Evolutionary conservation across 2,888 invertebrate genomes (phyloP), one percentile per base, ranked within the genome.

Genomic region (Micoletzkya japonica): DNA sequence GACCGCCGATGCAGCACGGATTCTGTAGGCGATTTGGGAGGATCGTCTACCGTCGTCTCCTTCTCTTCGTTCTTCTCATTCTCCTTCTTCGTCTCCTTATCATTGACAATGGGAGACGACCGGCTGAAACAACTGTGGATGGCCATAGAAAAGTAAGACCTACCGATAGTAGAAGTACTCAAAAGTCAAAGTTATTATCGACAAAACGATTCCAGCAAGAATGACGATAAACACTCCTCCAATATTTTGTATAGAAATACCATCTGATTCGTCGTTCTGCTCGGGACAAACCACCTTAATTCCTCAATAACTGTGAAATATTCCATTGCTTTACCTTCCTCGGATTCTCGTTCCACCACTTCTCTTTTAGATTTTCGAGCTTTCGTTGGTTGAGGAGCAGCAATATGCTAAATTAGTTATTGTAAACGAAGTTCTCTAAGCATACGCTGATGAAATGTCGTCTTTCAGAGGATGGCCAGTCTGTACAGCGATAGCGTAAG

Each of bases 211-310:
- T 67, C 85, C 85, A 80, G 95, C 94, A 84, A 95, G 93, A 75
- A 97, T 95, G 0, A 97, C 95, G 68, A 97, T 94, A 86, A 97
- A 97, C 0, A 97, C 96, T 0, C 96, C 96, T 76, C 95, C 96
- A 78, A 97, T 97, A 86, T 97, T 97, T 85, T 94, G 92, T 73
- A 97, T 95, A 73, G 94, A 95, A 85, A 97, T 97, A 61, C 97
- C 97, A 85, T 95, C 96, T 2, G 93, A 93, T 85, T 95, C 94
- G 84, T 94, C 93, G 85, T 94, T 76, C 20, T 75, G 64, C 32
- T 76, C 78, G 2, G 80, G 78, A 56, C 82, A 83, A 14, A 64
- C 20, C 20, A 36, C 6, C 14, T 26, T 85, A 86, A 86, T 94
- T 95, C 86, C 96, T 95, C 73, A 94, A 92, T 0, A 44, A 1